Base-by-base conservation (phyloP, 2,113 vertebrate species). In the Callionymus lyra region DNA sequence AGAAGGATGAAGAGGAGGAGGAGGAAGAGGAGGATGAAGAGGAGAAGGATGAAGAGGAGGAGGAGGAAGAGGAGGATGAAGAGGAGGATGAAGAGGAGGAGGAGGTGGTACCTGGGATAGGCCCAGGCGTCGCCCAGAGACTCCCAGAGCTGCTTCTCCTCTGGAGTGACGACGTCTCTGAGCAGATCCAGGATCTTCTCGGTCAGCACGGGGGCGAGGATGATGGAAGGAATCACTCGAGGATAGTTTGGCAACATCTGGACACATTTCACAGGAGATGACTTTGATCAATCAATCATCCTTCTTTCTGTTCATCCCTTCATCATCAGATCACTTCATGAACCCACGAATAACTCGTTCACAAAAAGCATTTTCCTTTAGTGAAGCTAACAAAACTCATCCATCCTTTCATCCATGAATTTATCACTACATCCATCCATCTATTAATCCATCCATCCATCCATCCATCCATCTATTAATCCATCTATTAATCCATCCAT, bases 61-160 rank as follows among this genome's bases (percentile, higher is more conserved):
- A 32, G 37, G 27, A n/a, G 19, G 6, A 18, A 41, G 42, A 19
- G 61, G 31, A 35, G 5, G 4, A 1, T 39, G 6, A 44, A 6
- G 10, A 21, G 1, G 12, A 5, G 31, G 8, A 33, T 2, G 32
- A 32, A 13, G 3, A 6, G 16, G 33, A 6, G n/a, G 34, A 2
- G 13, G 10, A 27, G 12, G 12, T 10, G 34, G 1, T 56, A 95
- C 94, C 77, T 76, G 38, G 82, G 65, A 6, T 67, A 36, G 42
- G 53, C 85, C 94, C 94, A 97, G 15, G 77, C 53, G 0, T 14
- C 16, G 11, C 92, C 91, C 37, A 95, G 73, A 1, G 12, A 60
- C 40, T 21, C 62, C 92, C 89, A 95, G 12, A 84, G 41, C 0
- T 6, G 0, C 2, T 55, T 53, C 21, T 93, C 84, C 0, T 74